These are phyloP conservation scores for Prorops nasuta DNA, from an alignment of 1,140 invertebrate species.

Conservation along the genomic window DNA sequence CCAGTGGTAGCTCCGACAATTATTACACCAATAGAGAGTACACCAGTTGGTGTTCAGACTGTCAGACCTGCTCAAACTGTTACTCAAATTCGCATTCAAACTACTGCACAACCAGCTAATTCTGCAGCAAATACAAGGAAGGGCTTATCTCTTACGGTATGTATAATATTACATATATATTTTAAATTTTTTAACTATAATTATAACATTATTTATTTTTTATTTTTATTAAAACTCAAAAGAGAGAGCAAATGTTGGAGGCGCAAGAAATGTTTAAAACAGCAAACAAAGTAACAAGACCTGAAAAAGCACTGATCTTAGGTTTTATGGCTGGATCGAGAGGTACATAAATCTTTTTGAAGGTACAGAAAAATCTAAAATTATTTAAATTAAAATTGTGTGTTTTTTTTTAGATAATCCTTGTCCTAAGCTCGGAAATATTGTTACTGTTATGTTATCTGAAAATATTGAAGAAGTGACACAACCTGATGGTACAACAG, in stretches of 20 bases:
- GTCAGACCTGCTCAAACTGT: slow-evolving; percentile 55
- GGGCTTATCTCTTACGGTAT: slow-evolving; percentile 79
- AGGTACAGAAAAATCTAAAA: slow-evolving; percentile 1
- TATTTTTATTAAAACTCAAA: slow-evolving; percentile 38
- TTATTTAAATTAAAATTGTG: background rate
- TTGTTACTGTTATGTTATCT: slow-evolving; percentile 89
- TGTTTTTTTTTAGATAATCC: slow-evolving; percentile 78
- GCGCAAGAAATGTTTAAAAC: slow-evolving; percentile 97
- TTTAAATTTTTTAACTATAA: slow-evolving; percentile 5
- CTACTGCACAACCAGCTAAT: slow-evolving; percentile 53
- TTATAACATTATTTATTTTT: slow-evolving; percentile 1
- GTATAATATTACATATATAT: slow-evolving; percentile 14
- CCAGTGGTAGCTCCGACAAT: slow-evolving; percentile 40
- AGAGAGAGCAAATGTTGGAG: slow-evolving; percentile 94
- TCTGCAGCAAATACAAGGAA: slow-evolving; percentile 61
- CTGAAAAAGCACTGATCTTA: slow-evolving; percentile 94
- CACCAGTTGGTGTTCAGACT: slow-evolving; percentile 48
- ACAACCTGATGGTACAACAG: slow-evolving; percentile 71
- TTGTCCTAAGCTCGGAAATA: slow-evolving; percentile 88
- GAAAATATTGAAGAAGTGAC: slow-evolving; percentile 82
- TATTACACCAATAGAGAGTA: slow-evolving; percentile 39
- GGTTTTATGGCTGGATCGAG: slow-evolving; percentile 97
- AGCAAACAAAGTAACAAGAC: slow-evolving; percentile 91
- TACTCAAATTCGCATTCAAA: slow-evolving; percentile 61
- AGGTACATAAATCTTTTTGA: slow-evolving; percentile 57